These are phyloP conservation scores for Phyllopteryx taeniolatus DNA, from an alignment of 2,113 vertebrate genomes.

Conservation along the genomic window DNA sequence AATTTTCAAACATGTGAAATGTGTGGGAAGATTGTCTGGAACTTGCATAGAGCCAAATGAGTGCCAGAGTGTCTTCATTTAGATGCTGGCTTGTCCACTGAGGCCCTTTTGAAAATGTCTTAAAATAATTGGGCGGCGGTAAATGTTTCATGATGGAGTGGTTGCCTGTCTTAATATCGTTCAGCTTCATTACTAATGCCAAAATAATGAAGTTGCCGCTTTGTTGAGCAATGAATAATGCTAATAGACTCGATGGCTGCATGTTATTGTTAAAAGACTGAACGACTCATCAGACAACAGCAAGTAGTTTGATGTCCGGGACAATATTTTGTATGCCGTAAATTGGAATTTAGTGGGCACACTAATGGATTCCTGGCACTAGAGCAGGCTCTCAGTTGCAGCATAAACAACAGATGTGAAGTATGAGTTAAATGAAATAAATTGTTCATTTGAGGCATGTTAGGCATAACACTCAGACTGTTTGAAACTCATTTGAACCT, in stretches of 20 bases:
- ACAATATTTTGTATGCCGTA: slow-evolving; percentile 14
- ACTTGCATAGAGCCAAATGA: slow-evolving; percentile 13
- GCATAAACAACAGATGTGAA: slow-evolving; percentile 45
- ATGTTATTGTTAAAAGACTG: slow-evolving; percentile 7
- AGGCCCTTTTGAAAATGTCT: slow-evolving; percentile 52
- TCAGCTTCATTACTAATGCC: slow-evolving; percentile 30
- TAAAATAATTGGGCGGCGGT: slow-evolving; percentile 59
- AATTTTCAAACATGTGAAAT: slow-evolving; percentile 1
- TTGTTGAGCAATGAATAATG: slow-evolving; percentile 27
- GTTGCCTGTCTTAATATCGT: slow-evolving; percentile 41
- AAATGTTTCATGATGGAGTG: slow-evolving; percentile 59
- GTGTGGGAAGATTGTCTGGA: slow-evolving; percentile 52
- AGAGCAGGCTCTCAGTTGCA: slow-evolving; percentile 15
- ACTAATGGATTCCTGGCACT: slow-evolving; percentile 16
- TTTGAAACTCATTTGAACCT: not conserved
- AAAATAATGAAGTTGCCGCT: slow-evolving; percentile 39
- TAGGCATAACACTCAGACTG: slow-evolving; percentile 19
- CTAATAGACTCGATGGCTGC: slow-evolving; percentile 3
- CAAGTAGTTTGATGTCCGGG: slow-evolving; percentile 15
- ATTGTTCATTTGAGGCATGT: slow-evolving; percentile 38
- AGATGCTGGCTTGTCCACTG: slow-evolving; percentile 45
- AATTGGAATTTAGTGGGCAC: slow-evolving; percentile 14
- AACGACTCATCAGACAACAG: slow-evolving; percentile 4
- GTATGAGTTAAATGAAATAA: slow-evolving; percentile 21
- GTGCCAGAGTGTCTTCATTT: slow-evolving; percentile 31